Evolutionary conservation across 2,888 invertebrate genomes (phyloP), one percentile per base, ranked within the genome.

Genomic region (Sphecodes monilicornis): DNA sequence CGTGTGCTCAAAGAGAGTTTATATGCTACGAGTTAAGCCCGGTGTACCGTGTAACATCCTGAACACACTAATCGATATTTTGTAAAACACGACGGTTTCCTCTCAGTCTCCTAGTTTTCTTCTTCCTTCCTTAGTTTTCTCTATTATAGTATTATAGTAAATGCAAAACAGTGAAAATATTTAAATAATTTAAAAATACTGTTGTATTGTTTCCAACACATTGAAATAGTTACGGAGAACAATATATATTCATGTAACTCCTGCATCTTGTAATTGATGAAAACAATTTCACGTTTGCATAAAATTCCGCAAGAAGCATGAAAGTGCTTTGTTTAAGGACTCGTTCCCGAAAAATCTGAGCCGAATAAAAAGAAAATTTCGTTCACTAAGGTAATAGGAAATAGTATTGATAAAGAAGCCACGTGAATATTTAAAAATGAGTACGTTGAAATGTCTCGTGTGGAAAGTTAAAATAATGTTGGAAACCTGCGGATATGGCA

Each of bases 41-140:
- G 60, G 18, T 70, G 80, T 78, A 78, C 80, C 86, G 76, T 86
- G 78, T 80, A 80, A 85, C 76, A 75, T 85, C 80, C 85, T 85
- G 41, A 86, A 76, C 75, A 78, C 64, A 57, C 85, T 86, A 80
- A 86, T 86, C 86, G 85, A 86, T 86, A 85, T 75, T 85, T 85
- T 29, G 73, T 64, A 54, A 54, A 69, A 46, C 70, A 26, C 39
- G 22, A 22, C 46, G 43, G 54, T 76, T 64, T 39, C 66, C 43
- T 22, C n/a, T 57, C 46, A 50, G 60, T 36, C 36, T 46, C 11
- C 57, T 39, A 68, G 36, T 16, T 68, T n/a, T n/a, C 68, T 68
- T n/a, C n/a, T 68, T 39, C 13, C 13, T 26, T n/a, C 13, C 0
- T 6, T n/a, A n/a, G 10, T 36, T 22, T 4, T 1, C 32, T 22